phyloP scores from a whole-genome alignment of 2,113 vertebrate species.

The Malurus elegans region DNA sequence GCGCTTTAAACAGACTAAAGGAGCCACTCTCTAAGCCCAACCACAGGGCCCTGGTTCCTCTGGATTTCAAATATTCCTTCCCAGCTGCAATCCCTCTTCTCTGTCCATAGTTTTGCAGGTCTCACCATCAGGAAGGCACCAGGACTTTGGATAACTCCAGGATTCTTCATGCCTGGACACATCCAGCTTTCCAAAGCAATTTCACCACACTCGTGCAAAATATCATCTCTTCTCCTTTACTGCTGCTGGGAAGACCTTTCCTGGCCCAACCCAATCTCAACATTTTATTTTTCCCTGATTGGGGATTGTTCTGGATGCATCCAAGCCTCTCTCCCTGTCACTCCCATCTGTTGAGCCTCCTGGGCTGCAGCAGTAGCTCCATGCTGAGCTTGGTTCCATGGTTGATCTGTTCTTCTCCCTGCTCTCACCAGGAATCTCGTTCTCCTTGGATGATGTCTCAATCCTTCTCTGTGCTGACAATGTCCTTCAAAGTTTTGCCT shows the following conservation, averaged over 20 bases:
- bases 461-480: background rate
- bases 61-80: background rate
- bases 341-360: background rate
- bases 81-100: background rate
- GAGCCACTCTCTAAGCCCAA: background rate
- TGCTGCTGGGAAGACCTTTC: background rate
- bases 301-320: background rate
- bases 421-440: background rate
- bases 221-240: background rate
- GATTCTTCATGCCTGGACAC: background rate
- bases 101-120: fast-evolving
- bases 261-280: background rate
- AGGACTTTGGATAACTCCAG: background rate
- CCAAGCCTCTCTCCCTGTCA: background rate
- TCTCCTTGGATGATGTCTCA: background rate
- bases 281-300: background rate
- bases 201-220: background rate
- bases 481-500: background rate
- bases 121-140: background rate
- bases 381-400: background rate
- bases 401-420: background rate
- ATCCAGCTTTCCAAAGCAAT: background rate
- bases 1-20: background rate
- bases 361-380: background rate
- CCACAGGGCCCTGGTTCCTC: fast-evolving